These are phyloP conservation scores for Echeneis naucrates DNA, from an alignment of 2,797 vertebrate genomes.

Conservation along the genomic window DNA sequence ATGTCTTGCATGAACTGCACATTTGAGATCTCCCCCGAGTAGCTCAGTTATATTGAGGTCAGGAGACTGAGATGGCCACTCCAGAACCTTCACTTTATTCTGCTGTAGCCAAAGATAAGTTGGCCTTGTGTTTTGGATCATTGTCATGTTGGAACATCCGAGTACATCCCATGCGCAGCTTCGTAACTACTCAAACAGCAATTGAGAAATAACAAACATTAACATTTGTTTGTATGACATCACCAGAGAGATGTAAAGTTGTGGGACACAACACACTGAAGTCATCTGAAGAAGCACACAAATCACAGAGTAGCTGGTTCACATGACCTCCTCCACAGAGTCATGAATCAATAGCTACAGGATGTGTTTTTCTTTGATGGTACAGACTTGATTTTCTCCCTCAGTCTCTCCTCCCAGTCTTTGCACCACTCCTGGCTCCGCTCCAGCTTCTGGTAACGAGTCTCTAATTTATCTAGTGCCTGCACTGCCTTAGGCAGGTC, in stretches of 20 bases:
- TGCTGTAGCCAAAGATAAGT: too few species aligned
- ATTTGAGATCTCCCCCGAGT: too few species aligned
- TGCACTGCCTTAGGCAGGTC: constrained; percentile 81
- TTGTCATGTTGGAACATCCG: too few species aligned
- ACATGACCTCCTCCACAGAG: constrained; percentile 3
- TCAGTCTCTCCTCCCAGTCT: constrained; percentile 87
- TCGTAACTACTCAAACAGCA: too few species aligned
- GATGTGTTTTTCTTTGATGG: constrained; percentile 46
- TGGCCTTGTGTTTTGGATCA: too few species aligned
- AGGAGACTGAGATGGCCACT: too few species aligned
- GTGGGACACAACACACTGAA: constrained; percentile 3
- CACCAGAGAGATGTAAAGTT: constrained; percentile 6
- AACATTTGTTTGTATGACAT: constrained; percentile 1
- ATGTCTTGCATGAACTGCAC: too few species aligned
- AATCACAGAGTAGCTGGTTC: constrained; percentile 10
- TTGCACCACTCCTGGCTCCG: constrained; percentile 67
- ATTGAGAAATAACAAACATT: not conserved
- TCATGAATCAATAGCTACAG: constrained; percentile 31
- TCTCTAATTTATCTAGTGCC: constrained; percentile 81
- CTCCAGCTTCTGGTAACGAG: constrained; percentile 81
- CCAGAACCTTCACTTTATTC: too few species aligned
- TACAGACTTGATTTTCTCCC: constrained; percentile 75
- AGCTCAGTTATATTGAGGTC: too few species aligned
- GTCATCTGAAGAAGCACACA: constrained; percentile 35
- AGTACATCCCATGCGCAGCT: too few species aligned